Evolutionary conservation across 2,113 vertebrate genomes (phyloP), one percentile per base, ranked within the genome.

Genomic region (Halichoeres trimaculatus): DNA sequence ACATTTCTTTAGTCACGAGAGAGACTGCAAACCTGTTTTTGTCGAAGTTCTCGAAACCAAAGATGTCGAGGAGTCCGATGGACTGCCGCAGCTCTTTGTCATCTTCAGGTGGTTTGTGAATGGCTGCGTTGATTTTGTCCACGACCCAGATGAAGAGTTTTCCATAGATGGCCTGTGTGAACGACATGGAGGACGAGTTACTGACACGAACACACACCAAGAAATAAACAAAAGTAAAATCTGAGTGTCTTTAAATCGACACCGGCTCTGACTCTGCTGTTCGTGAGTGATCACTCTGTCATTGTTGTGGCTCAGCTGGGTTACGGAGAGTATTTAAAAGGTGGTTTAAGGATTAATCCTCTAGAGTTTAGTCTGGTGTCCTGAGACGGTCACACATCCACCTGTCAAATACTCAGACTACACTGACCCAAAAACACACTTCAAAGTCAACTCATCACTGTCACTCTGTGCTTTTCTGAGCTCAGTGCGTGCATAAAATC

Each of bases 11-110:
- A 36, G 22, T 5, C 40, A 53, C 0, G 8, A 30, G 6, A 40
- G 16, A 0, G 8, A 16, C 1, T 36, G 14, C 1, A 10, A 56
- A 55, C 98, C 98, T 99, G 90, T 99, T 99, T 62, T 93, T 95
- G n/a, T 70, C 91, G 81, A 99, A 99, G 86, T 99, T 98, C 93
- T 99, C 98, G 93, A 99, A 99, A 26, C 98, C 98, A 81, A 99
- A 99, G 92, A 99, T 99, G 80, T 99, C 98, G 20, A 99, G 90
- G 35, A 99, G 90, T 34, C 98, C 98, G 3, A 98, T 96, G 16
- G 96, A 93, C 41, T 93, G 95, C 47, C 22, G 77, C 22, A 80
- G 73, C 5, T 85, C 63, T 13, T 76, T 81, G 13, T 92, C 61
- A 12, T 95, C 93, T 66, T 95, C 92, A 11, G 92, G 0, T 0